Evolutionary conservation across 2,888 invertebrate genomes (phyloP).

Genomic region (Resseliella maxima): DNA sequence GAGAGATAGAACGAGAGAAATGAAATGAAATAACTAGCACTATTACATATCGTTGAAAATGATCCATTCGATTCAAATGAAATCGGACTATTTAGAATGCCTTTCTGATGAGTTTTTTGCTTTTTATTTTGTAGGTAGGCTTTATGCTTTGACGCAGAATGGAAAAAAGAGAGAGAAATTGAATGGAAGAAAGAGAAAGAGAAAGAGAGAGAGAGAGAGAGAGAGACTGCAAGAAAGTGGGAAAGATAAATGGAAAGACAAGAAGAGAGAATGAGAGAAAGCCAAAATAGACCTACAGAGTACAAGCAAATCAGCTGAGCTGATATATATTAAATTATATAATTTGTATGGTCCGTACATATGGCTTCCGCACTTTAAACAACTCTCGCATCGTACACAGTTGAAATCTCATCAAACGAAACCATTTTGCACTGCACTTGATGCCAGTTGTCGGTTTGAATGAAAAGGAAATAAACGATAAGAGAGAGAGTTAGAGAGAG

Average conservation of each 20-base stretch:
- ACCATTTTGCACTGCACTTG: neutral
- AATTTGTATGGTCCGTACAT: slow-evolving; percentile 1
- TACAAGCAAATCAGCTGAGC: neutral
- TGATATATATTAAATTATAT: slow-evolving; percentile 3
- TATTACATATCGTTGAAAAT: slow-evolving; percentile 30
- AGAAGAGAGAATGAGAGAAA: too few relatives aligned
- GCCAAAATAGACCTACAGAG: too few relatives aligned
- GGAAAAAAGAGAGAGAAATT: too few relatives aligned
- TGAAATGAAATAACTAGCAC: neutral
- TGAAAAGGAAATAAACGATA: neutral
- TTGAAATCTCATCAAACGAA: neutral
- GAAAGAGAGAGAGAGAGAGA: too few relatives aligned
- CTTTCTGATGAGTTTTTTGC: neutral
- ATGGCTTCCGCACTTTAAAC: slow-evolving; percentile 24
- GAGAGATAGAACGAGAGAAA: neutral
- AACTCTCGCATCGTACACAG: neutral
- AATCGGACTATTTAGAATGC: neutral
- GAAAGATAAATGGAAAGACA: too few relatives aligned
- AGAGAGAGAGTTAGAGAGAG: neutral
- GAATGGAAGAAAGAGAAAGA: too few relatives aligned
- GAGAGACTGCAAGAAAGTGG: too few relatives aligned
- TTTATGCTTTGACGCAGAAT: too few relatives aligned
- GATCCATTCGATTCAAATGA: slow-evolving; percentile 2
- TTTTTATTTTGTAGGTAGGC: too few relatives aligned
- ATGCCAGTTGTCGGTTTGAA: neutral